phyloP scores from a whole-genome alignment of 2,113 vertebrate species.

The Kryptolebias marmoratus region DNA sequence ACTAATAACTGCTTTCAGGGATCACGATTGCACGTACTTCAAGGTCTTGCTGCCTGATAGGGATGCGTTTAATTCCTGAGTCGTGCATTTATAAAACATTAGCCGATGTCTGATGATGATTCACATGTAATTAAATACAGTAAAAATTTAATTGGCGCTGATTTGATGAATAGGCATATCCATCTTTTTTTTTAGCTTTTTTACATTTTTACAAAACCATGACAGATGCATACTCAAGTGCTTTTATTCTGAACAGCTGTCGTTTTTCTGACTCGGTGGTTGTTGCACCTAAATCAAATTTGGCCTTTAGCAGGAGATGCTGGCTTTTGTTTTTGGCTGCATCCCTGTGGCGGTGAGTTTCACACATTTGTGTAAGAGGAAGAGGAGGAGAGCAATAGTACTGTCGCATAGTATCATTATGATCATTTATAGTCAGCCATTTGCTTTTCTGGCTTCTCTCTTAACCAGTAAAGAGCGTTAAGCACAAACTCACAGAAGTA shows the following conservation, averaged over 20 bases:
- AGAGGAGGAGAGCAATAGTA: constrained; percentile 4
- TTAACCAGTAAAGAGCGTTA: not conserved
- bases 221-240: constrained; percentile 32
- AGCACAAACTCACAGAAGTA: not conserved
- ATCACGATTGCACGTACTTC: constrained; percentile 74
- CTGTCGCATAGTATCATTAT: not conserved
- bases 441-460: constrained; percentile 11
- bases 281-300: constrained; percentile 37
- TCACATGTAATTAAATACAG: constrained; percentile 28
- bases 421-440: constrained; percentile 6
- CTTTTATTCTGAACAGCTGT: constrained; percentile 45
- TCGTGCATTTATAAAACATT: constrained; percentile 35
- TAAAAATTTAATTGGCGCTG: constrained; percentile 16
- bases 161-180: constrained; percentile 16
- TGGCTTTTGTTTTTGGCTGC: constrained; percentile 51
- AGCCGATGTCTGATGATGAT: constrained; percentile 32
- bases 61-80: constrained; percentile 52
- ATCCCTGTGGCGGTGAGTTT: constrained; percentile 24
- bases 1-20: constrained; percentile 79
- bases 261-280: constrained; percentile 42
- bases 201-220: constrained; percentile 6
- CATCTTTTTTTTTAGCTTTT: constrained; percentile 16
- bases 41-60: constrained; percentile 54
- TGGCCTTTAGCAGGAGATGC: constrained; percentile 49
- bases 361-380: constrained; percentile 45